Base-by-base conservation (phyloP, 2,797 vertebrate species). In the Moxostoma hubbsi region DNA sequence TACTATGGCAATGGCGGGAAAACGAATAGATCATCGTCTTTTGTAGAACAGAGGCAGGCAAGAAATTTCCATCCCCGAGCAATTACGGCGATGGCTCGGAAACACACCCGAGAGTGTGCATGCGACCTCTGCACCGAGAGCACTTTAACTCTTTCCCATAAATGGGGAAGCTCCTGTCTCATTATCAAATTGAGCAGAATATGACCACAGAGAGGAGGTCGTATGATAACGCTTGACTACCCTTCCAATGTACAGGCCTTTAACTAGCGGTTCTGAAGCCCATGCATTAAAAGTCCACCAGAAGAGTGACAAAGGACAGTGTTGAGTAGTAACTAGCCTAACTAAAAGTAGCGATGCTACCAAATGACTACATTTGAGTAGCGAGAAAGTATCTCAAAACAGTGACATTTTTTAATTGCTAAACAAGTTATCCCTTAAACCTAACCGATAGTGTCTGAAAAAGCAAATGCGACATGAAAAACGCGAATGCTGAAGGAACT, bases 1-100 rank as follows among this genome's bases (percentile, higher is more conserved):
- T 92, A 88, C 92, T 91, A 92, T 93, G 91, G 89, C 86, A 86
- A 93, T 93, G 83, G 84, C 73, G 43, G n/a, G 57, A 89, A 36
- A 84, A 81, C 80, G 83, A 89, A 87, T 81, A 80, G 84, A 88
- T 87, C 83, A 79, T 82, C 81, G 90, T 5, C 75, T 80, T 83
- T 64, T 72, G 87, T 75, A 91, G 88, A 80, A 83, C 79, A 79
- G 79, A 74, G 82, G 84, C 80, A 1, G 47, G 85, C 83, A 88
- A 82, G 81, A 89, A 75, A 89, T 89, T 81, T 87, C 85, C 73
- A 79, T 86, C 81, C 85, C 55, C 0, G 45, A 78, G 69, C 70
- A 87, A 90, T 92, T 89, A 85, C 74, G 66, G 80, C 74, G 73
- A 81, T 73, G 67, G 82, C 84, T 18, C 11, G 77, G 83, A 84